Conservation (phyloP, 2,797 vertebrate species). For the Hipposideros larvatus region DNA sequence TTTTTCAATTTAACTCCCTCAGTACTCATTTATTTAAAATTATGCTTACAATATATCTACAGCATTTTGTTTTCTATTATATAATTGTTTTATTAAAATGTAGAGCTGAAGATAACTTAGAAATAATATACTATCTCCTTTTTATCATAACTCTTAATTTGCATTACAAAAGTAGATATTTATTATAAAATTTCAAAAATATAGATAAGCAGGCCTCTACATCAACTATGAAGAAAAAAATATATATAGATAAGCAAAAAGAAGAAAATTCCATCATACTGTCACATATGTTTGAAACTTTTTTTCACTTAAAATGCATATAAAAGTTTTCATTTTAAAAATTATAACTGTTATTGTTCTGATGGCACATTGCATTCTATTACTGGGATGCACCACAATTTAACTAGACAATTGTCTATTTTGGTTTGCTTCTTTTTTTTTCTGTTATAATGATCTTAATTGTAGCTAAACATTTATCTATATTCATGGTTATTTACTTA, state of each 20-base stretch:
- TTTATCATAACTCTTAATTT: not conserved
- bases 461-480: not conserved
- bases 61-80: not conserved
- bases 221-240: no score
- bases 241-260: not conserved
- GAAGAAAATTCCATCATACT: not conserved
- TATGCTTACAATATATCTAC: not conserved
- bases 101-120: not conserved
- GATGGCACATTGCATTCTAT: not conserved
- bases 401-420: not conserved
- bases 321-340: constrained; percentile 21
- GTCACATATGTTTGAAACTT: not conserved
- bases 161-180: not conserved
- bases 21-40: constrained; percentile 14
- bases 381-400: not conserved
- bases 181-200: constrained; percentile 15
- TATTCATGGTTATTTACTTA: constrained; percentile 20
- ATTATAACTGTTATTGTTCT: not conserved
- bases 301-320: not conserved
- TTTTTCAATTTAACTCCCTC: not conserved
- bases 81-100: not conserved
- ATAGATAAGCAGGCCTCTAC: not conserved
- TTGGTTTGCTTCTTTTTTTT: constrained; percentile 19
- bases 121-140: not conserved
- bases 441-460: not conserved